Percentiles rank a stretch among this genome's conserved stretches.
phyloP scores from a whole-genome alignment of 2,888 invertebrate species.

The Gonocerus acuteangulatus region DNA sequence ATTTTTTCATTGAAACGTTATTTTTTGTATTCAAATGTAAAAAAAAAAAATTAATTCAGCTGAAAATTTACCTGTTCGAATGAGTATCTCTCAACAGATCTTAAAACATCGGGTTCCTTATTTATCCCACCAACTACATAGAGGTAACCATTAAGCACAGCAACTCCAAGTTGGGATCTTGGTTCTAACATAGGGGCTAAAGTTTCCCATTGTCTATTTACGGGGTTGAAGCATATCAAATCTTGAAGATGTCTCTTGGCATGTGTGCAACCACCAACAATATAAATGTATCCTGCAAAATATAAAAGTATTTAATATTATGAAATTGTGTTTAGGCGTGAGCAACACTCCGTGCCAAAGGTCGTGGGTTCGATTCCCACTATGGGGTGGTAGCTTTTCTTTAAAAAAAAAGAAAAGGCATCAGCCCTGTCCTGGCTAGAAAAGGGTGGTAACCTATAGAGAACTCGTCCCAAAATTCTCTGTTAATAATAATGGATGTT shows the following conservation, averaged over 20 bases:
- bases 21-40: too few relatives aligned
- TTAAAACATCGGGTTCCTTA: slow-evolving; percentile 67
- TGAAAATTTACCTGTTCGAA: slow-evolving; percentile 63
- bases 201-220: slow-evolving; percentile 68
- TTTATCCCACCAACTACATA: slow-evolving; percentile 87
- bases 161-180: slow-evolving; percentile 82
- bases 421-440: too few relatives aligned
- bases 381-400: too few relatives aligned
- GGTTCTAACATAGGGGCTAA: slow-evolving; percentile 71
- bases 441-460: too few relatives aligned
- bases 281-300: slow-evolving; percentile 68
- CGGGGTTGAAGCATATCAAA: slow-evolving; percentile 70
- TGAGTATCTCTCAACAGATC: slow-evolving; percentile 74
- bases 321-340: too few relatives aligned
- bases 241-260: slow-evolving; percentile 66
- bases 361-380: too few relatives aligned
- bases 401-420: too few relatives aligned
- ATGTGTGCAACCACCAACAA: slow-evolving; percentile 83
- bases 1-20: too few relatives aligned
- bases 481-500: too few relatives aligned
- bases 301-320: neutral
- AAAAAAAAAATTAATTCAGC: too few relatives aligned
- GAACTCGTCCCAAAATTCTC: too few relatives aligned
- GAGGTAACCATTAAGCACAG: slow-evolving; percentile 71
- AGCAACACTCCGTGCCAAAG: too few relatives aligned